Conservation (phyloP, 2,113 vertebrate genomes). For the Poecilia latipinna region DNA sequence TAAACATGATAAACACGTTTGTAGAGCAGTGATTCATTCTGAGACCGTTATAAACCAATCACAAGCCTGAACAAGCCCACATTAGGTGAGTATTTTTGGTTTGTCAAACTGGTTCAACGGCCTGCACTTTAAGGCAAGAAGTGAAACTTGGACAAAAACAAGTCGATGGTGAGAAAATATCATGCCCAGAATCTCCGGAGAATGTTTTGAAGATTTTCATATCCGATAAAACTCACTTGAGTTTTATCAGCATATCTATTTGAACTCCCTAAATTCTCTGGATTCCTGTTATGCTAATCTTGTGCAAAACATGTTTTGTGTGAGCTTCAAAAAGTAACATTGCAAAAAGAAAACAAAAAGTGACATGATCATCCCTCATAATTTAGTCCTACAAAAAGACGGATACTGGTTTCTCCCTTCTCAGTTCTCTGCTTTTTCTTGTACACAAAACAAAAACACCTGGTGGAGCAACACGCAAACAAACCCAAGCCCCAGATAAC, state of each 20-base stretch:
- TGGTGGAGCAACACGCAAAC: slow-evolving; percentile 23
- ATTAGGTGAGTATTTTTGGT: slow-evolving; percentile 1
- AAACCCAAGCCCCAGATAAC: slow-evolving; percentile 9
- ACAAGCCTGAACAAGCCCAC: slow-evolving; percentile 31
- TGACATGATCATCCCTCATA: no score
- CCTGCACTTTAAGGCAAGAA: neutral
- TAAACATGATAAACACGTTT: neutral
- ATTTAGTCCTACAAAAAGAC: no score
- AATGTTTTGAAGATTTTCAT: neutral
- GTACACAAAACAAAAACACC: slow-evolving; percentile 34
- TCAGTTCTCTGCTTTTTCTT: slow-evolving; percentile 51
- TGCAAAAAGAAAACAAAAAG: neutral
- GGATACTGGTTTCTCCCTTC: slow-evolving; percentile 19
- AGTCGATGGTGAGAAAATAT: neutral
- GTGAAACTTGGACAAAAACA: neutral
- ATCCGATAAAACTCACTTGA: neutral
- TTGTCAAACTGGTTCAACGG: slow-evolving; percentile 26
- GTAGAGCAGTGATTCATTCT: slow-evolving; percentile 2
- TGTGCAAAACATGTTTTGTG: neutral
- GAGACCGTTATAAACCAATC: slow-evolving; percentile 31
- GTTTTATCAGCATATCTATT: neutral
- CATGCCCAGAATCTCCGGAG: neutral
- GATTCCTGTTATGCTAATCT: neutral
- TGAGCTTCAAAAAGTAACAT: no score
- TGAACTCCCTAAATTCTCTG: neutral